Conservation (phyloP, 2,113 vertebrate species). For the Platysternon megacephalum region DNA sequence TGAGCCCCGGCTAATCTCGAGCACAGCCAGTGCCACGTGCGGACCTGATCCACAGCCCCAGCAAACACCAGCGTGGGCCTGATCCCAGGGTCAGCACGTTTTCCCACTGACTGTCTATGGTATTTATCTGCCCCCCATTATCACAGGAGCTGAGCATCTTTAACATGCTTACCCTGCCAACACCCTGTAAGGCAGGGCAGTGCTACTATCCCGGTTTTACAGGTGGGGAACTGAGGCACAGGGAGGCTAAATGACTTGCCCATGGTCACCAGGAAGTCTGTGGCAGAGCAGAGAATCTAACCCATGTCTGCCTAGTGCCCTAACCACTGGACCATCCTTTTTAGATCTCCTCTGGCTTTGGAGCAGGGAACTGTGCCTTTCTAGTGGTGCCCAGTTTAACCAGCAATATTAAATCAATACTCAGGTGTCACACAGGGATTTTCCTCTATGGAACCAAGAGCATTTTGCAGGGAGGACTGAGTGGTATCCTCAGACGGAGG, state of each 20-base stretch:
- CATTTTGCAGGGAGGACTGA: neutral
- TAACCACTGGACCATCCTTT: accelerated
- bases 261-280: neutral
- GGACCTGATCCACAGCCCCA: neutral
- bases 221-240: neutral
- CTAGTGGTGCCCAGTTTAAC: neutral
- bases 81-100: neutral
- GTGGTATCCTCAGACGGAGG: neutral
- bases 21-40: neutral
- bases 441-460: neutral
- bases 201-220: neutral
- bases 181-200: neutral
- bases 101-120: neutral
- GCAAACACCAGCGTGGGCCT: neutral
- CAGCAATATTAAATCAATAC: neutral
- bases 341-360: accelerated
- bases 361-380: neutral
- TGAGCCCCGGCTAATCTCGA: neutral
- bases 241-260: neutral
- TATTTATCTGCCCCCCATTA: neutral
- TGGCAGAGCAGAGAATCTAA: neutral
- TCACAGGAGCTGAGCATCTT: neutral
- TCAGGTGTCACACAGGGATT: neutral
- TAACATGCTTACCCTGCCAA: neutral
- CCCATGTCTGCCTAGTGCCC: neutral